A percentile compares a stretch with the other conserved stretches of the same genome.
phyloP scores from a whole-genome alignment of 92 coral and sea anemone genomes.

The Phenganax subtilis region DNA sequence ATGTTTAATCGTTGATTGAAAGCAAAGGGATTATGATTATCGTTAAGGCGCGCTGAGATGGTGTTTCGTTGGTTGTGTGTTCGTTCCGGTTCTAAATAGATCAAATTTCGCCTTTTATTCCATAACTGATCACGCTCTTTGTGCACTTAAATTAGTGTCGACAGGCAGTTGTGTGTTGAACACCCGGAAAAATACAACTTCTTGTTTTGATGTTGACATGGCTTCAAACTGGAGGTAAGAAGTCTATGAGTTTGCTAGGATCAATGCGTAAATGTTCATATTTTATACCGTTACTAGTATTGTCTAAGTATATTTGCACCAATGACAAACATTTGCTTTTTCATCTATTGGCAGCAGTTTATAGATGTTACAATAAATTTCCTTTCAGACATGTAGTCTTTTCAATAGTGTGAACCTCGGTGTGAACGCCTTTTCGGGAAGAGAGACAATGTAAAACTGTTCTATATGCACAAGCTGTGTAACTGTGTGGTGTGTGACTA shows the following conservation, averaged over 20 bases:
- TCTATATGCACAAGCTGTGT: too few species aligned
- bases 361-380: too few species aligned
- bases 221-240: constrained; percentile 18
- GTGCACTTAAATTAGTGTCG: constrained; percentile 24
- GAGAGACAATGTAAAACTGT: too few species aligned
- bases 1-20: background rate
- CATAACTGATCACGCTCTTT: constrained; percentile 3
- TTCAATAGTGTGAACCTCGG: too few species aligned
- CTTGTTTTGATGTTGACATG: background rate
- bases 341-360: too few species aligned
- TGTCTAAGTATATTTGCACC: background rate
- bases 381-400: too few species aligned
- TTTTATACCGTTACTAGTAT: background rate
- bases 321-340: background rate
- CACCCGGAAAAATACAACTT: background rate
- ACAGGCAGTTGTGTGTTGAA: constrained; percentile 2
- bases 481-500: too few species aligned
- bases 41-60: background rate
- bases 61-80: background rate
- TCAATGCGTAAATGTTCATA: background rate
- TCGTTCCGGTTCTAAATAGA: constrained; percentile 15
- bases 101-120: constrained; percentile 19
- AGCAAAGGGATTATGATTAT: constrained; percentile 13
- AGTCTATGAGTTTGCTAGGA: background rate
- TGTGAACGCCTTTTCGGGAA: too few species aligned